Evolutionary conservation across 2,888 invertebrate species (phyloP).

Genomic region (Brenthis ino): DNA sequence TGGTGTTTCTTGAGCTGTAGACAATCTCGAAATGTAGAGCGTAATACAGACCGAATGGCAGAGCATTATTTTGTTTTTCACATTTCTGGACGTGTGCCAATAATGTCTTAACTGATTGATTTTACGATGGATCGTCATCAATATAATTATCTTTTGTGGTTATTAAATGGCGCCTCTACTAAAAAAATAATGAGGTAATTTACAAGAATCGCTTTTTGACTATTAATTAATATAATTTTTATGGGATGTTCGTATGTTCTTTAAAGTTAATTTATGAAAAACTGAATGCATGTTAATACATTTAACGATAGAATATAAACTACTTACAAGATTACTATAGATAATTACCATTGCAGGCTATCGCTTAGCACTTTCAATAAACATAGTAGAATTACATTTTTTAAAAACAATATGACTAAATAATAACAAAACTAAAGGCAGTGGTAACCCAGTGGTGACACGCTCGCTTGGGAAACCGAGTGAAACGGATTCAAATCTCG

Average conservation of each 20-base stretch:
- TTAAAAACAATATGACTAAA: neutral
- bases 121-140: slow-evolving; percentile 52
- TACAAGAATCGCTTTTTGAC: slow-evolving; percentile 4
- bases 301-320: too few relatives aligned
- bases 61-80: slow-evolving; percentile 39
- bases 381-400: neutral
- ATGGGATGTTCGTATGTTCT: too few relatives aligned
- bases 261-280: too few relatives aligned
- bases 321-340: too few relatives aligned
- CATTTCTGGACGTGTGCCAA: slow-evolving; percentile 39
- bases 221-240: slow-evolving; percentile 1
- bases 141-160: slow-evolving; percentile 48
- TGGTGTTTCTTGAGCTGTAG: neutral
- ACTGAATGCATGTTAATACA: too few relatives aligned
- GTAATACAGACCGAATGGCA: slow-evolving; percentile 7
- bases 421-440: too few relatives aligned
- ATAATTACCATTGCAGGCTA: too few relatives aligned
- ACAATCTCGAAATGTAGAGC: slow-evolving; percentile 15
- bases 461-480: too few relatives aligned
- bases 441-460: too few relatives aligned
- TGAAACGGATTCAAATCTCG: too few relatives aligned
- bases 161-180: slow-evolving; percentile 41
- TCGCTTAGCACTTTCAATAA: too few relatives aligned
- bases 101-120: slow-evolving; percentile 60
- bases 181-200: slow-evolving; percentile 22